These are phyloP conservation scores for Temnothorax curvispinosus DNA, from an alignment of 1,140 invertebrate genomes.

Conservation along the genomic window DNA sequence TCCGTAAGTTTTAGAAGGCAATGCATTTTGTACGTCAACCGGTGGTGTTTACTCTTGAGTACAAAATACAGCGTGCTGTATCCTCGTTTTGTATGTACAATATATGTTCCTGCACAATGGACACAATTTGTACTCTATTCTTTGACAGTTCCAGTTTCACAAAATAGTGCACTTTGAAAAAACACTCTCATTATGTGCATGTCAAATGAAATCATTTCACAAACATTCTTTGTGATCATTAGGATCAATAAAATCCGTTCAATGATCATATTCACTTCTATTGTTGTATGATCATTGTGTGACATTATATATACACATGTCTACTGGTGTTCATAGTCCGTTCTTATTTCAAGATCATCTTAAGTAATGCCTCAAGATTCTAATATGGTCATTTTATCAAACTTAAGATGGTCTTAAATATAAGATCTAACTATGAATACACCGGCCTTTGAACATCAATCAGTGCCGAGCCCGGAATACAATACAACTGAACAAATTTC, in stretches of 20 bases:
- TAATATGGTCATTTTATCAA: too few relatives aligned
- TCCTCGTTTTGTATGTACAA: conserved; percentile 66
- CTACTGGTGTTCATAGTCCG: neutral
- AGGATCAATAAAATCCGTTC: neutral
- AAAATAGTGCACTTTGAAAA: conserved; percentile 37
- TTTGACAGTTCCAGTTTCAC: conserved; percentile 51
- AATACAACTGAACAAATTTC: neutral
- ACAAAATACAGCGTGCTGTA: conserved; percentile 64
- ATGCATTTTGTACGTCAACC: conserved; percentile 58
- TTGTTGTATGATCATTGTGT: neutral
- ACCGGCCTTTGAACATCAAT: conserved; percentile 41
- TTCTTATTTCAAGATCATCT: too few relatives aligned
- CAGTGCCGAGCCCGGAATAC: neutral
- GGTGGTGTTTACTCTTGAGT: conserved; percentile 58
- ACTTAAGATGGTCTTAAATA: too few relatives aligned
- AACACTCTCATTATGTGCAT: neutral
- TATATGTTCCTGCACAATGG: conserved; percentile 61
- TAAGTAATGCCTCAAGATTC: too few relatives aligned
- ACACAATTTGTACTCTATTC: conserved; percentile 73
- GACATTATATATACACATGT: neutral
- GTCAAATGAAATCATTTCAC: conserved; percentile 22
- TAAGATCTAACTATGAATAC: too few relatives aligned
- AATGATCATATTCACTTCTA: neutral
- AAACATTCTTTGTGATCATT: neutral
- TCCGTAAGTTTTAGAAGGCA: conserved; percentile 57